phyloP scores from a whole-genome alignment of 2,113 vertebrate species.

The Leucosticte australis region DNA sequence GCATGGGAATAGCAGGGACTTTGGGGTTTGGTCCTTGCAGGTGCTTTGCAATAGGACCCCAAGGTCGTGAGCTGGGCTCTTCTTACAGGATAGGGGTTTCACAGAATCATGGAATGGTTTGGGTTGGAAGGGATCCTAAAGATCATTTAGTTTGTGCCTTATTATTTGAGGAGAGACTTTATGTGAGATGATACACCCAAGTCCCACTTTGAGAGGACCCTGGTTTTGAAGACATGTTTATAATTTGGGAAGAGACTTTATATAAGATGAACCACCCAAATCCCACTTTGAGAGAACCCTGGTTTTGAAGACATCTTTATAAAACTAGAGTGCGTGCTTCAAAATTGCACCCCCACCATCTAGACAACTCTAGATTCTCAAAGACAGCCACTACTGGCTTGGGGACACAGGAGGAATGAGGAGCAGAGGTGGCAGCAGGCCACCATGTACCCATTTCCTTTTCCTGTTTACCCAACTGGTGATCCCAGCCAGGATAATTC shows the following conservation, averaged over 20 bases:
- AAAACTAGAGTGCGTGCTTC: not conserved
- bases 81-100: not conserved
- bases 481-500: not conserved
- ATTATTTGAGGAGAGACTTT: not conserved
- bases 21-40: not conserved
- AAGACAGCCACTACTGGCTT: not conserved
- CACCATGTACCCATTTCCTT: not conserved
- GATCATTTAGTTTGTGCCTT: not conserved
- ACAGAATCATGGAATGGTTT: not conserved
- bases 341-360: accelerated
- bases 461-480: not conserved
- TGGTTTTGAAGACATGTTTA: not conserved
- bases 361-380: not conserved
- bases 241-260: not conserved
- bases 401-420: not conserved
- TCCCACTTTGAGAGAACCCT: not conserved
- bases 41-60: not conserved
- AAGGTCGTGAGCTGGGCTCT: not conserved
- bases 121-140: not conserved
- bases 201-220: not conserved
- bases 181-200: not conserved
- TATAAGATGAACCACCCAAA: not conserved
- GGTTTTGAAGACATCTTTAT: not conserved
- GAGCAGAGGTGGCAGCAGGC: not conserved
- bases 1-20: not conserved